Base-by-base conservation (phyloP, 1,140 invertebrate genomes). In the Pinna nobilis region DNA sequence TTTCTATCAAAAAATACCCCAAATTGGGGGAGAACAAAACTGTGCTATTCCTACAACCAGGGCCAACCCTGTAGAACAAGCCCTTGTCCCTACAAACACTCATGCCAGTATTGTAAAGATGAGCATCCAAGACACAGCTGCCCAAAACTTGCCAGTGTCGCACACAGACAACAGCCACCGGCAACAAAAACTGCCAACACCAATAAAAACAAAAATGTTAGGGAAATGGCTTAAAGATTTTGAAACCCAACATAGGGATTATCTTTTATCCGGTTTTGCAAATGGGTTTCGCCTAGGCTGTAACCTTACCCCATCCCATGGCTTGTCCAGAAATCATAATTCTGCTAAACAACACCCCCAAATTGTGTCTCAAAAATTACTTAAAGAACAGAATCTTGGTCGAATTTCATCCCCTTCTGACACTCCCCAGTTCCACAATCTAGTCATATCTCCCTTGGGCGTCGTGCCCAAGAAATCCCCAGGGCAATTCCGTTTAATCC, bases 401-500 rank as follows among this genome's bases (percentile, higher is more conserved):
- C 6, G 63, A n/a, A 51, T 66, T 32, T 9, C 53, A 30, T 53
- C 28, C 3, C 41, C 67, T 2, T 70, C 39, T 32, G 1, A 15
- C 3, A 18, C 23, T 20, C 37, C 28, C 7, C 50, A 47, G 9
- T 49, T 49, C 15, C 11, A 3, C 1, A 59, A 59, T 33, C 30
- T 60, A 6, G 28, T 59, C 3, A 37, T 30, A 7, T 59, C 55
- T 1, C 55, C 67, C 20, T 47, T 60, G n/a, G 55, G 53, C 3
- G 20, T 39, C 5, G 33, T 63, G 35, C 66, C 49, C 23, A 68
- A 51, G 35, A 51, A 55, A 20, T 30, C 13, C 23, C 57, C 37
- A 3, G 69, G 47, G n/a, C 4, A 4, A 37, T 73, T 32, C 28
- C 15, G 61, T 4, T 25, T 66, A 7, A 73, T 73, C 13, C 37